Base-by-base conservation (phyloP, 2,797 vertebrate species). In the Tokudaia tokunoshimensis region DNA sequence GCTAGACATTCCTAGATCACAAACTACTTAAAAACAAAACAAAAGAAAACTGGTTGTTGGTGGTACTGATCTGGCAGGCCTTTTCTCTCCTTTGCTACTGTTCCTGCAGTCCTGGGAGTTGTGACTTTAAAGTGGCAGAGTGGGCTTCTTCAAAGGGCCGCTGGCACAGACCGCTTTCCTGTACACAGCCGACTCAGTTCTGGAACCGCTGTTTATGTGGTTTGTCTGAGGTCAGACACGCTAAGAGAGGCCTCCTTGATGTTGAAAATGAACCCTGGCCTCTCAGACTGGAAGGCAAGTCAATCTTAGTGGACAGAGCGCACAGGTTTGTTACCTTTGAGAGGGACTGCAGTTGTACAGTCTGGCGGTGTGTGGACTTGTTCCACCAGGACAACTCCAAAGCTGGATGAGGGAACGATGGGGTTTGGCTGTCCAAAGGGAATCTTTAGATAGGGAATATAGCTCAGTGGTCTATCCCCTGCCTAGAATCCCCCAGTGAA, bases 171-270 rank as follows among this genome's bases (percentile, higher is more conserved):
- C 52, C 89, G 83, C 47, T 24, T n/a, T 26, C 34, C 24, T 41
- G 55, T 83, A 2, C 72, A 6, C 55, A 5, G 70, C 67, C n/a
- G 0, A 17, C 94, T 91, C 94, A 75, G 82, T 93, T 92, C 93
- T 70, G 41, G 92, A 96, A 55, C 57, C 80, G 57, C 15, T 94
- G 31, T 84, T 92, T 12, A 0, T n/a, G 78, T 84, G 67, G 76
- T 82, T 96, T 94, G 57, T 95, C 94, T 93, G 88, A 97, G 94
- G 88, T 70, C 0, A 0, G 22, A 86, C 52, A 85, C 29, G 74
- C 70, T 79, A 81, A 55, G 24, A 31, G 86, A 86, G 61, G 57
- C 1, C 3, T 0, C 96, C 74, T 84, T 83, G 80, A 84, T 81
- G 80, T 90, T 87, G 12, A 90, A 91, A 34, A 59, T 15, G 86